Evolutionary conservation across 1,140 invertebrate genomes (phyloP).

Genomic region (Rhynchophorus ferrugineus): DNA sequence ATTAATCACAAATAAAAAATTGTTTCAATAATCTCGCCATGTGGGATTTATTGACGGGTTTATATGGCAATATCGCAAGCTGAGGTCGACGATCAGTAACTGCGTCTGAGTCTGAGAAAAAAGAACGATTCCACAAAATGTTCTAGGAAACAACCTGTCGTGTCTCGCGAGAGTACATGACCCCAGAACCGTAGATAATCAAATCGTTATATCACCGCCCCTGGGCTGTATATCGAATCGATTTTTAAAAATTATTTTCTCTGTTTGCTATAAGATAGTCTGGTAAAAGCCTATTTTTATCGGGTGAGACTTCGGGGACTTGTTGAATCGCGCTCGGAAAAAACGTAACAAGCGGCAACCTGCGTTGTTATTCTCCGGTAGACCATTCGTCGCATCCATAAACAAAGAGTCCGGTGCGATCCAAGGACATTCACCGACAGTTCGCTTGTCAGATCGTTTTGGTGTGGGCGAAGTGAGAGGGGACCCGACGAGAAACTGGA

Average conservation of each 20-base stretch:
- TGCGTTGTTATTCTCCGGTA: slow-evolving; percentile 31
- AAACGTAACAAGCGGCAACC: not conserved
- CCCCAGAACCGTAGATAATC: no score
- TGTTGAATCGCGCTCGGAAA: not conserved
- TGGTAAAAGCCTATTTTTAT: no score
- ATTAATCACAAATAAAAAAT: no score
- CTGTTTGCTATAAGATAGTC: no score
- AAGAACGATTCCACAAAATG: slow-evolving; percentile 1
- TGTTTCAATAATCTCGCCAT: no score
- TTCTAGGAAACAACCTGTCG: not conserved
- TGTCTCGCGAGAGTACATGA: not conserved
- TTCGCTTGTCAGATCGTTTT: slow-evolving; percentile 4
- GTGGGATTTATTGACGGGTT: no score
- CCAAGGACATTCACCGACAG: slow-evolving; percentile 22
- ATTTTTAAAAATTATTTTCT: no score
- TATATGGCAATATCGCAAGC: slow-evolving; percentile 6
- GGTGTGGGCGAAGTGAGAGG: not conserved
- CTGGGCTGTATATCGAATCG: no score
- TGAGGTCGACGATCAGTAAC: slow-evolving; percentile 14
- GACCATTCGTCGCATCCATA: slow-evolving; percentile 25
- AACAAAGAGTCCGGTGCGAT: slow-evolving; percentile 27
- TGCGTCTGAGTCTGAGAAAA: slow-evolving; percentile 6
- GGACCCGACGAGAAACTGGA: not conserved
- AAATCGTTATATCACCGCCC: no score
- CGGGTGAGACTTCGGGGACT: not conserved